Conservation (phyloP, 2,797 vertebrate species). For the Huso huso region DNA sequence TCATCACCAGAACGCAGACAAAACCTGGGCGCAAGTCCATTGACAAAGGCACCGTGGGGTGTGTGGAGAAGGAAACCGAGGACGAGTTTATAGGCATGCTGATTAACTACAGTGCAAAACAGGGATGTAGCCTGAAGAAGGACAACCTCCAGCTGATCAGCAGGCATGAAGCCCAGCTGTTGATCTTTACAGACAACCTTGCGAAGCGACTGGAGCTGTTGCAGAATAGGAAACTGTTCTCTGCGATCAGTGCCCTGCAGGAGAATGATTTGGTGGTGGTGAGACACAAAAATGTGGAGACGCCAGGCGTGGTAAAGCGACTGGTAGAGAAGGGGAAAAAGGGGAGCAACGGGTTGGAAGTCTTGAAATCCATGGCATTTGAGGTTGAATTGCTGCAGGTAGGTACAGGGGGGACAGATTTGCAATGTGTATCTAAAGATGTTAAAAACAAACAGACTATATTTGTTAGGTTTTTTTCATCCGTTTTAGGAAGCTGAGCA, state of each 20-base stretch:
- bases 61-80: slow-evolving; percentile 38
- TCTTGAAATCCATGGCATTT: slow-evolving; percentile 59
- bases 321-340: slow-evolving; percentile 56
- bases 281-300: slow-evolving; percentile 44
- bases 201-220: slow-evolving; percentile 54
- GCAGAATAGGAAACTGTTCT: slow-evolving; percentile 59
- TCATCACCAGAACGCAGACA: slow-evolving; percentile 50
- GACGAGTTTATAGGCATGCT: slow-evolving; percentile 41
- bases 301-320: slow-evolving; percentile 56
- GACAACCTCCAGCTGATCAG: slow-evolving; percentile 52
- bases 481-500: background rate
- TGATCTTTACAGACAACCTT: slow-evolving; percentile 48
- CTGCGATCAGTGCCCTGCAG: slow-evolving; percentile 53
- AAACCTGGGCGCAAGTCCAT: slow-evolving; percentile 41
- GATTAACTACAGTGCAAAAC: slow-evolving; percentile 41
- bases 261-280: slow-evolving; percentile 61
- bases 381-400: slow-evolving; percentile 61
- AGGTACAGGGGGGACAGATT: slow-evolving; percentile 16
- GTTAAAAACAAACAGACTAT: too few species aligned
- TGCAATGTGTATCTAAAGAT: too few species aligned
- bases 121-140: slow-evolving; percentile 38
- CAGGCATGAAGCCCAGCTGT: slow-evolving; percentile 60
- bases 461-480: background rate
- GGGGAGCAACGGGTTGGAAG: slow-evolving; percentile 36
- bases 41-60: slow-evolving; percentile 47